Conservation (phyloP, 2,888 invertebrate genomes). For the Eudasyphora cyanicolor region DNA sequence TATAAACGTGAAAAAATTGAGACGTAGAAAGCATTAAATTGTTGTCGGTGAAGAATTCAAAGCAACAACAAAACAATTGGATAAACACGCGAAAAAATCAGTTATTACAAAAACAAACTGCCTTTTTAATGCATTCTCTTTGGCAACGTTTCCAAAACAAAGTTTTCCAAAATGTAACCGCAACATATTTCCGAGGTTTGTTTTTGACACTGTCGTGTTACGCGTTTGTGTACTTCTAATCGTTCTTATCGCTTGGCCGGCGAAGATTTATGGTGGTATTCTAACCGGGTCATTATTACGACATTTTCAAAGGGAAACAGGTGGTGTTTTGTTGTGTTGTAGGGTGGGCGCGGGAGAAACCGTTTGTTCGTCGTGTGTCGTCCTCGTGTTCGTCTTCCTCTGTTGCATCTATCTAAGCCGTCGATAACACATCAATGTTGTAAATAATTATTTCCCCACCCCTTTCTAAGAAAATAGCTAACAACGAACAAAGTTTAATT, state of each 20-base stretch:
- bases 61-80: no score
- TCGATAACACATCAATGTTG: slow-evolving; percentile 29
- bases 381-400: neutral
- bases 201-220: neutral
- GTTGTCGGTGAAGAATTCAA: no score
- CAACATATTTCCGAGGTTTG: slow-evolving; percentile 85
- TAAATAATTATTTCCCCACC: slow-evolving; percentile 45
- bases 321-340: slow-evolving; percentile 37
- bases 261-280: no score
- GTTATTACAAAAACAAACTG: no score
- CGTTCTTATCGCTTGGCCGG: no score
- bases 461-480: neutral
- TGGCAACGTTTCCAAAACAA: slow-evolving; percentile 83
- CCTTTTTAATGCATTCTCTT: slow-evolving; percentile 81
- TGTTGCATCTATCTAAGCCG: slow-evolving; percentile 7
- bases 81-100: no score
- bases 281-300: neutral
- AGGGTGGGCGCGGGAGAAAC: slow-evolving; percentile 9
- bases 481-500: neutral
- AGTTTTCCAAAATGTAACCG: slow-evolving; percentile 83
- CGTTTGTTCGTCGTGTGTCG: neutral
- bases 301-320: neutral
- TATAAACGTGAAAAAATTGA: no score
- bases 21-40: no score
- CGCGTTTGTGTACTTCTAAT: no score